These are phyloP conservation scores for Cygnus buccinator DNA, from an alignment of 2,113 vertebrate species.

Conservation along the genomic window DNA sequence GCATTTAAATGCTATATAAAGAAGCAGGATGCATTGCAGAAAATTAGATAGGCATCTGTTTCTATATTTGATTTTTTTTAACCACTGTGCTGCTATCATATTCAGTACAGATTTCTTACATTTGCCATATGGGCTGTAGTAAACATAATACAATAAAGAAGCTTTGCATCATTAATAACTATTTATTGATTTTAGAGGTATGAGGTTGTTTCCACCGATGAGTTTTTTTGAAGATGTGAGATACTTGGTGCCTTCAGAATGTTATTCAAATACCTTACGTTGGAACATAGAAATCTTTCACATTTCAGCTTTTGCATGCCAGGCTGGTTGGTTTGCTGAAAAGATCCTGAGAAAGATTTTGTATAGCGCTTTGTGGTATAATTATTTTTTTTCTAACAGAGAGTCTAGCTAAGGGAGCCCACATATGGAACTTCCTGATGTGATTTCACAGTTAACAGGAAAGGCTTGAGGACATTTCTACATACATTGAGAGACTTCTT, in stretches of 20 bases:
- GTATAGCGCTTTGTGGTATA: background rate
- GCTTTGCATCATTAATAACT: too few relatives aligned
- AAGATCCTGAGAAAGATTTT: background rate
- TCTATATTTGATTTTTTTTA: too few relatives aligned
- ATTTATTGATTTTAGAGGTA: background rate
- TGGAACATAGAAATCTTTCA: background rate
- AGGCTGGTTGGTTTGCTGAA: background rate
- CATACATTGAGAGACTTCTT: background rate
- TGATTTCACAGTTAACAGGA: background rate
- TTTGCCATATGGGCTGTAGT: too few relatives aligned
- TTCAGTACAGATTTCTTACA: too few relatives aligned
- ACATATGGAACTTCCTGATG: background rate
- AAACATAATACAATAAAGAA: too few relatives aligned
- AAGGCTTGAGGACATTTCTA: background rate
- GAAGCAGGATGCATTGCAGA: background rate
- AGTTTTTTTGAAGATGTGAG: background rate
- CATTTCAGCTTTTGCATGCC: background rate
- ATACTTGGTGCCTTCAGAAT: background rate
- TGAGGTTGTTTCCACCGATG: background rate
- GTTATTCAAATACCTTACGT: background rate
- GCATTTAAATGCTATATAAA: background rate
- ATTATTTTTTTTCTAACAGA: background rate
- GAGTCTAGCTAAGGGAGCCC: background rate
- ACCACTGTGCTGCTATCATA: too few relatives aligned
- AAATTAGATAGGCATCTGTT: too few relatives aligned